These are phyloP conservation scores for Silurus glanis DNA, from an alignment of 2,113 vertebrate genomes.

Conservation along the genomic window DNA sequence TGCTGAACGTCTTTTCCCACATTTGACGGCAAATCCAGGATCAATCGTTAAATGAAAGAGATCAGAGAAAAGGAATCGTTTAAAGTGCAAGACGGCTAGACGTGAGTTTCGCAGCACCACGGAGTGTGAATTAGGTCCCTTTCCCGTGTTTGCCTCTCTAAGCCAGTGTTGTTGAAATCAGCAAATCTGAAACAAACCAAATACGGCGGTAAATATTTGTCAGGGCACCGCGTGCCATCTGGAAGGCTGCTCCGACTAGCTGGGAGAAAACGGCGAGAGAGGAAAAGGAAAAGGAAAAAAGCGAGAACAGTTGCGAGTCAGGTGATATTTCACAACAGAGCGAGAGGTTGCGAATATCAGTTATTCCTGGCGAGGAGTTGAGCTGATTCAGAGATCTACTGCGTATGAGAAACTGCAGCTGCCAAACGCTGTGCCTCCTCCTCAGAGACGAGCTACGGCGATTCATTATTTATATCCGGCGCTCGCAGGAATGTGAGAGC, in stretches of 20 bases:
- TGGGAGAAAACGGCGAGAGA: neutral
- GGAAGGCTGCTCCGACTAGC: neutral
- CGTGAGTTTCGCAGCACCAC: neutral
- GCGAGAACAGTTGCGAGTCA: conserved; percentile 18
- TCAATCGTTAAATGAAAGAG: conserved; percentile 7
- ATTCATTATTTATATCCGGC: conserved; percentile 15
- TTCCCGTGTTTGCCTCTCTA: neutral
- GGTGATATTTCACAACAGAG: conserved; percentile 35
- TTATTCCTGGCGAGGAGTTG: conserved; percentile 39
- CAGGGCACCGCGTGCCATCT: neutral
- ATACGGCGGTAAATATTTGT: conserved; percentile 18
- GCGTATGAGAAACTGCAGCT: conserved; percentile 37
- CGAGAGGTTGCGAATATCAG: conserved; percentile 29
- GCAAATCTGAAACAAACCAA: neutral
- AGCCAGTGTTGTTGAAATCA: neutral
- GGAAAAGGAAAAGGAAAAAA: neutral
- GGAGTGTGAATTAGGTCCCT: neutral
- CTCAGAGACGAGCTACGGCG: neutral
- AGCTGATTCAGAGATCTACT: conserved; percentile 43
- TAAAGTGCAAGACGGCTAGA: neutral
- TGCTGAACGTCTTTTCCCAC: neutral
- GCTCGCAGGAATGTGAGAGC: conserved; percentile 31
- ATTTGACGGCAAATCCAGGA: conserved; percentile 13
- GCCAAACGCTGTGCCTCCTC: conserved; percentile 9
- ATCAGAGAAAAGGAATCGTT: neutral